Percentiles rank a stretch among this genome's conserved stretches.
Conservation (phyloP, 2,113 vertebrate genomes). For the Patagioenas fasciata region DNA sequence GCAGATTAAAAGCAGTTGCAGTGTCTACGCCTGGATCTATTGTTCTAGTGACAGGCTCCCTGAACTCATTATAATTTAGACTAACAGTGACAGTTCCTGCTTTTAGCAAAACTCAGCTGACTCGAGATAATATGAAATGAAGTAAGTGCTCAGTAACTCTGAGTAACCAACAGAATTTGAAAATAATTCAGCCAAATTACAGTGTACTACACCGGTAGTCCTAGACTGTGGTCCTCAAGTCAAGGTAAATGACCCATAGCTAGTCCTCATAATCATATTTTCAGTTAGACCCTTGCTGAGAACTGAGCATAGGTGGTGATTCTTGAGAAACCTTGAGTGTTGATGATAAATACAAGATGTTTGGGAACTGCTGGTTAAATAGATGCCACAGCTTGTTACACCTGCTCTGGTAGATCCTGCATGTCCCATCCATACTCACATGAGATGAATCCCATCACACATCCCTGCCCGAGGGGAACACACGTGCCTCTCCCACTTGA, state of each 20-base stretch:
- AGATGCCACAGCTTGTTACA: background rate
- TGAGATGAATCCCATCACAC: background rate
- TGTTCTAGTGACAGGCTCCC: constrained; percentile 56
- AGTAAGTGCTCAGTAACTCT: constrained; percentile 9
- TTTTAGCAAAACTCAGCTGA: constrained; percentile 57
- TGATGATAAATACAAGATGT: background rate
- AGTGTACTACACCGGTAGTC: background rate
- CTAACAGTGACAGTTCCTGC: constrained; percentile 36
- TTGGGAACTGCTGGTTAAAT: background rate
- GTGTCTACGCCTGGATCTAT: constrained; percentile 13
- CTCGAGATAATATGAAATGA: background rate
- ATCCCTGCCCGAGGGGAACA: background rate
- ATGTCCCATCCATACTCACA: accelerated
- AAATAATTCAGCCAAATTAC: background rate
- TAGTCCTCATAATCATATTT: background rate
- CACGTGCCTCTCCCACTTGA: background rate
- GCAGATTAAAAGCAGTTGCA: constrained; percentile 59
- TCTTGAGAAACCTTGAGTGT: background rate
- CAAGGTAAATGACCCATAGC: background rate
- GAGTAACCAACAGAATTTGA: background rate
- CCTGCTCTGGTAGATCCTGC: background rate
- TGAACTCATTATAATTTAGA: constrained; percentile 26
- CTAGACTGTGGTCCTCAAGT: background rate
- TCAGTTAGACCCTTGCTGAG: background rate
- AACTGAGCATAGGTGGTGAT: background rate